Conservation (phyloP, 35 echinoderm and acorn worm species). For the Heliocidaris tuberculata region DNA sequence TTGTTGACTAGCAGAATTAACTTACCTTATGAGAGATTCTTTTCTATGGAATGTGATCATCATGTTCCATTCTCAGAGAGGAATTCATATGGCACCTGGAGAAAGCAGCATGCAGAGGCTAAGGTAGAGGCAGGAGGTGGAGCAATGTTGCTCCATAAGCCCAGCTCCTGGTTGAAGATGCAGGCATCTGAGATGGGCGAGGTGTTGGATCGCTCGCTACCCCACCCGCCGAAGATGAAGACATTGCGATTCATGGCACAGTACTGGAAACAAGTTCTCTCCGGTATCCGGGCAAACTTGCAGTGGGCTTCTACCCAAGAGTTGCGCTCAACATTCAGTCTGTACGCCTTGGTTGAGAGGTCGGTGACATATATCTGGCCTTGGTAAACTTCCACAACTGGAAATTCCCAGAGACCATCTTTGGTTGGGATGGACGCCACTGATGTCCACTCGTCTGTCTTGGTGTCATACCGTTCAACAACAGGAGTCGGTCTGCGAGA, state of each 20-base stretch:
- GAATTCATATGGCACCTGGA: conserved; percentile 99
- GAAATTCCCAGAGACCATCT: conserved; percentile 86
- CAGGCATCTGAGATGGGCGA: conserved; percentile 87
- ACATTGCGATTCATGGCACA: conserved; percentile 90
- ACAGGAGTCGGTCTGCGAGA: conserved; percentile 65
- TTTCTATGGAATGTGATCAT: neutral
- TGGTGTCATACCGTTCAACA: conserved; percentile 94
- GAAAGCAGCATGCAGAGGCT: conserved; percentile 90
- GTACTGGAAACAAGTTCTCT: conserved; percentile 91
- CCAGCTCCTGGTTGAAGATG: conserved; percentile 85
- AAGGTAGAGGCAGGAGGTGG: conserved; percentile 90
- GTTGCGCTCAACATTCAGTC: conserved; percentile 72
- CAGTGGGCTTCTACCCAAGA: conserved; percentile 70
- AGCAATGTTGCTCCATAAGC: conserved; percentile 93
- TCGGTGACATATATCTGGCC: conserved; percentile 93
- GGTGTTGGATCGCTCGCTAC: conserved; percentile 60
- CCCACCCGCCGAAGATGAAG: conserved; percentile 92
- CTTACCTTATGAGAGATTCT: neutral
- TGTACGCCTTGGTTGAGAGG: conserved; percentile 77
- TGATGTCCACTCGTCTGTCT: conserved; percentile 84
- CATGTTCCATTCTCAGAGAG: conserved; percentile 58
- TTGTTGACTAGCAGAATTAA: neutral
- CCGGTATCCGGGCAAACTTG: conserved; percentile 68
- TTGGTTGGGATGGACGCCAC: conserved; percentile 81
- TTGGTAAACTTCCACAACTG: conserved; percentile 87